A percentile compares a stretch with the other conserved stretches of the same genome.
phyloP scores from a whole-genome alignment of 1,140 invertebrate genomes.

The Gryon sp. region DNA sequence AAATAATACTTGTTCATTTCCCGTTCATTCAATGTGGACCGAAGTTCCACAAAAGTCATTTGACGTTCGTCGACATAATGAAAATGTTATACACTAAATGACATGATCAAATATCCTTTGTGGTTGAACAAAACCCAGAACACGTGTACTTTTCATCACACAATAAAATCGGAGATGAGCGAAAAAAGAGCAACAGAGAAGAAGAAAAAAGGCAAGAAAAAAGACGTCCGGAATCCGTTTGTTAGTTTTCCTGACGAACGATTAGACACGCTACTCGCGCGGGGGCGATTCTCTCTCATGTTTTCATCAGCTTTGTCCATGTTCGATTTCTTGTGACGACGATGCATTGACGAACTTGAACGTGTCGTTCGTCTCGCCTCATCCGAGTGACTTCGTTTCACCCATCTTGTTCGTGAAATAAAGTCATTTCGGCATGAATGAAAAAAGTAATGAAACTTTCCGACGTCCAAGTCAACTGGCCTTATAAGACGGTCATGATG shows the following conservation, averaged over 20 bases:
- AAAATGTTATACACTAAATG: slow-evolving; percentile 31
- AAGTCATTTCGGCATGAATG: slow-evolving; percentile 60
- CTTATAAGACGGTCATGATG: no score
- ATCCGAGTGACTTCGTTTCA: slow-evolving; percentile 1
- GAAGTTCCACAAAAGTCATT: slow-evolving; percentile 11
- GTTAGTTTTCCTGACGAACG: slow-evolving; percentile 65
- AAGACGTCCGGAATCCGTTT: slow-evolving; percentile 63
- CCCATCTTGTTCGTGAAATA: slow-evolving; percentile 33
- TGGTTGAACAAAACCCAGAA: slow-evolving; percentile 2
- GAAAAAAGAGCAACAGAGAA: no score
- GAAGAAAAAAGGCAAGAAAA: no score
- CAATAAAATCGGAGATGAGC: no score
- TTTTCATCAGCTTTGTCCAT: slow-evolving; percentile 36
- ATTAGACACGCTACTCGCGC: slow-evolving; percentile 64
- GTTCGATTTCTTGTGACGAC: slow-evolving; percentile 20
- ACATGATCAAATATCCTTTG: slow-evolving; percentile 24
- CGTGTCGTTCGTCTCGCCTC: slow-evolving; percentile 34
- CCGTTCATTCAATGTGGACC: slow-evolving; percentile 5
- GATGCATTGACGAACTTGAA: slow-evolving; percentile 24
- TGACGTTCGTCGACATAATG: slow-evolving; percentile 26
- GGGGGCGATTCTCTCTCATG: slow-evolving; percentile 1
- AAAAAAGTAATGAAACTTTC: slow-evolving; percentile 64
- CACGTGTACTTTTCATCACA: slow-evolving; percentile 64
- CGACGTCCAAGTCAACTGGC: no score
- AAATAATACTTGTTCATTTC: no score